Conservation (phyloP, 2,113 vertebrate genomes). For the Ancistrus triradiatus region DNA sequence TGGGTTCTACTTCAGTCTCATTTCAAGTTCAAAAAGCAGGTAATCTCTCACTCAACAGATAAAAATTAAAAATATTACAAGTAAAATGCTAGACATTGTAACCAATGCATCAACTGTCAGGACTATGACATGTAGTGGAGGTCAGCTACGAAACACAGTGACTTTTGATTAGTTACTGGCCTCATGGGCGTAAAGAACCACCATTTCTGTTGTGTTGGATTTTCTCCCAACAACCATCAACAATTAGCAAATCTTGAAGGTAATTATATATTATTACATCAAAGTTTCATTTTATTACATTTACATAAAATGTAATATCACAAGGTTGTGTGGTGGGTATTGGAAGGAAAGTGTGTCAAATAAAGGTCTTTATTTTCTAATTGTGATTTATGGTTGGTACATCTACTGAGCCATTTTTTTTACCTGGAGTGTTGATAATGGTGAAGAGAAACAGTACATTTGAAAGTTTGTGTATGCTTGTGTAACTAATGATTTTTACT, state of each 20-base stretch:
- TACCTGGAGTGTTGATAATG: too few relatives aligned
- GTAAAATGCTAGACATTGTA: not conserved
- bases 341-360: too few relatives aligned
- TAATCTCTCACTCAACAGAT: slow-evolving; percentile 41
- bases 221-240: slow-evolving; percentile 52
- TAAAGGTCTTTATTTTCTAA: too few relatives aligned
- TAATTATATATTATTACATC: too few relatives aligned
- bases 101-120: not conserved
- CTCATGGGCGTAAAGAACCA: slow-evolving; percentile 24
- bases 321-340: too few relatives aligned
- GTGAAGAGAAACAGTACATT: too few relatives aligned
- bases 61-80: not conserved
- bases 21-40: slow-evolving; percentile 84
- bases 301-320: too few relatives aligned
- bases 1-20: slow-evolving; percentile 80
- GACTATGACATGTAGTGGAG: slow-evolving; percentile 1
- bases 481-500: too few relatives aligned
- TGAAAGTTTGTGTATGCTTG: too few relatives aligned
- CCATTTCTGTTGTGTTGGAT: slow-evolving; percentile 41
- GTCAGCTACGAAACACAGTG: slow-evolving; percentile 27
- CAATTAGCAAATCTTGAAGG: slow-evolving; percentile 57
- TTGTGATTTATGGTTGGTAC: too few relatives aligned
- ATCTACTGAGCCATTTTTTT: too few relatives aligned
- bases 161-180: slow-evolving; percentile 29
- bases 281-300: too few relatives aligned